These are phyloP conservation scores for Lucilia cuprina DNA, from an alignment of 1,140 invertebrate species.

Conservation along the genomic window DNA sequence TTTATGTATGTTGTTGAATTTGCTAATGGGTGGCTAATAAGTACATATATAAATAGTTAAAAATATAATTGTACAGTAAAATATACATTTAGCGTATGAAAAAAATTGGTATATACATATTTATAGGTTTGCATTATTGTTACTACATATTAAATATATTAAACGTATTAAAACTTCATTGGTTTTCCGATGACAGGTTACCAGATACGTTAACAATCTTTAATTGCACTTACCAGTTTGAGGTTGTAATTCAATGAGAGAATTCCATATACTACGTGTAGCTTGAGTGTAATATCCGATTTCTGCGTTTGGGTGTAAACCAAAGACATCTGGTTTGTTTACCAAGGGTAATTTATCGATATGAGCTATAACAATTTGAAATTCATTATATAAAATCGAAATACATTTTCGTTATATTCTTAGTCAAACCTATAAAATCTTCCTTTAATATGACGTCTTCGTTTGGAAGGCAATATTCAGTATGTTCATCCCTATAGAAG, in stretches of 20 bases:
- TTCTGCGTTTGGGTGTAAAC: slow-evolving; percentile 91
- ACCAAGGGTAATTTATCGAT: slow-evolving; percentile 77
- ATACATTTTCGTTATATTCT: slow-evolving; percentile 38
- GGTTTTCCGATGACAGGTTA: too few species aligned
- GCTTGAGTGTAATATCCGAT: slow-evolving; percentile 89
- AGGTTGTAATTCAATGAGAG: slow-evolving; percentile 86
- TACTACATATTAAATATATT: not conserved
- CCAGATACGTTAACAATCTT: not conserved
- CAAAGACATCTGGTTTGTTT: slow-evolving; percentile 87
- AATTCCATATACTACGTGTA: slow-evolving; percentile 81
- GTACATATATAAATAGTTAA: not conserved
- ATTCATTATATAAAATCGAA: not conserved
- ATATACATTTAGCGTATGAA: not conserved
- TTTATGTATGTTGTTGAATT: not conserved
- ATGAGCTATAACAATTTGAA: slow-evolving; percentile 47
- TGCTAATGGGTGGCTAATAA: not conserved
- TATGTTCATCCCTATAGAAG: slow-evolving; percentile 78
- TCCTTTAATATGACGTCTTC: slow-evolving; percentile 69
- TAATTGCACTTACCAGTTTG: slow-evolving; percentile 72
- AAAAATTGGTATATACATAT: not conserved
- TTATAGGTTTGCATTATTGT: not conserved
- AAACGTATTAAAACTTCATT: too few species aligned
- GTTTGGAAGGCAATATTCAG: slow-evolving; percentile 81
- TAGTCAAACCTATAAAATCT: slow-evolving; percentile 70
- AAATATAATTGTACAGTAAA: slow-evolving; percentile 12